Conservation (phyloP, 2,113 vertebrate species). For the Oxygymnocypris stewartii region DNA sequence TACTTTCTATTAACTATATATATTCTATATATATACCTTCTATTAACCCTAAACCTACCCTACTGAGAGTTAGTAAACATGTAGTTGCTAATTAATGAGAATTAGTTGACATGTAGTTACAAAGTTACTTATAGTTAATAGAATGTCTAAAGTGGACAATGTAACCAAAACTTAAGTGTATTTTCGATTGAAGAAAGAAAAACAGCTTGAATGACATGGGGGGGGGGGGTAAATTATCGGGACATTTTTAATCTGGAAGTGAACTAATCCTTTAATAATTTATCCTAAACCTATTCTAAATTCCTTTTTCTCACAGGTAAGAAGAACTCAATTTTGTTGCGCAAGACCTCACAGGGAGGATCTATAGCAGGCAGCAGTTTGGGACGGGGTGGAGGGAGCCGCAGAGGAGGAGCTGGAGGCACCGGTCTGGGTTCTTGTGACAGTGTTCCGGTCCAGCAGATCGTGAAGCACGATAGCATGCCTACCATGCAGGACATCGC, state of each 20-base stretch:
- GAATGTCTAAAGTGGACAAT: too few relatives aligned
- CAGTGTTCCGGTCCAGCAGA: slow-evolving; percentile 91
- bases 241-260: too few relatives aligned
- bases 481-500: slow-evolving; percentile 78
- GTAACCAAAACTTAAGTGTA: background rate
- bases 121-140: too few relatives aligned
- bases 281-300: background rate
- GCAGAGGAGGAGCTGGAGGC: slow-evolving; percentile 62
- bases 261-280: background rate
- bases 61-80: too few relatives aligned
- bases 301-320: slow-evolving; percentile 77
- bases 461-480: slow-evolving; percentile 93
- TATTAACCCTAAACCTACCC: too few relatives aligned
- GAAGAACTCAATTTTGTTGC: slow-evolving; percentile 90
- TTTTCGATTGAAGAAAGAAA: too few relatives aligned
- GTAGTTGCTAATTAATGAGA: too few relatives aligned
- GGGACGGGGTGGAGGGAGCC: slow-evolving; percentile 74
- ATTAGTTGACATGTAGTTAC: too few relatives aligned
- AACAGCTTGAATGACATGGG: too few relatives aligned
- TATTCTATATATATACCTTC: too few relatives aligned
- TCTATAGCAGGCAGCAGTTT: slow-evolving; percentile 77
- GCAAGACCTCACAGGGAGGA: slow-evolving; percentile 87
- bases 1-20: too few relatives aligned
- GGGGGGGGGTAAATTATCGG: too few relatives aligned
- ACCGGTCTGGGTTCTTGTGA: slow-evolving; percentile 76